Evolutionary conservation across 2,113 vertebrate genomes (phyloP).

Genomic region (Triplophysa tibetana): DNA sequence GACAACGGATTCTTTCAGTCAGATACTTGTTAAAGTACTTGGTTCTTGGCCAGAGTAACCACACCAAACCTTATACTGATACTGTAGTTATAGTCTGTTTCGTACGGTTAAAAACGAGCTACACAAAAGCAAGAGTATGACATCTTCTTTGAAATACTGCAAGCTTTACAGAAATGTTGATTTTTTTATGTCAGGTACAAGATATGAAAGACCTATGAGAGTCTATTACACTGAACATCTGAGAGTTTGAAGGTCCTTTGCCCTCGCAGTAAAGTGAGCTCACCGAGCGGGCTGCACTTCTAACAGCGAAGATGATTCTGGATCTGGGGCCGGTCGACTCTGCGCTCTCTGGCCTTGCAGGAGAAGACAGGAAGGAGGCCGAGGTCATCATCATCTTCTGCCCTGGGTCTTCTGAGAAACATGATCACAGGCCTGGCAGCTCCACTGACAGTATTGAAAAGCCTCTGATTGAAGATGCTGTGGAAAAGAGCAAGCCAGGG

Average conservation of each 20-base stretch:
- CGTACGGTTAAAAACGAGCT: neutral
- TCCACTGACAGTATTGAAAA: constrained; percentile 55
- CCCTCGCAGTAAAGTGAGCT: constrained; percentile 19
- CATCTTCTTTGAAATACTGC: constrained; percentile 27
- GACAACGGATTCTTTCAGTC: too few relatives aligned
- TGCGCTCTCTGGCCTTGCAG: constrained; percentile 11
- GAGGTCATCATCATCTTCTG: constrained; percentile 61
- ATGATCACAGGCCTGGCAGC: constrained; percentile 52
- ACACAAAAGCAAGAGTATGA: constrained; percentile 11
- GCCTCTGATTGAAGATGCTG: constrained; percentile 69
- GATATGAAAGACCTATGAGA: constrained; percentile 10
- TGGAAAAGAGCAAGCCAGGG: constrained; percentile 30
- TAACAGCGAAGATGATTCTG: constrained; percentile 20
- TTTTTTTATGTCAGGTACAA: neutral
- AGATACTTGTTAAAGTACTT: too few relatives aligned
- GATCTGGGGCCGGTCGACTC: neutral
- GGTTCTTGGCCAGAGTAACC: too few relatives aligned
- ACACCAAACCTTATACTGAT: too few relatives aligned
- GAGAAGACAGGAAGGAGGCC: constrained; percentile 46
- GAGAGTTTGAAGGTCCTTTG: constrained; percentile 17
- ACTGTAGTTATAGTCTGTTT: neutral
- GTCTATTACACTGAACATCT: constrained; percentile 25
- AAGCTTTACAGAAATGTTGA: neutral
- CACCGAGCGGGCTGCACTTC: neutral
- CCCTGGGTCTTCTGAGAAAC: constrained; percentile 54